These are phyloP conservation scores for Nebria ingens DNA, from an alignment of 1,140 invertebrate genomes.

Conservation along the genomic window DNA sequence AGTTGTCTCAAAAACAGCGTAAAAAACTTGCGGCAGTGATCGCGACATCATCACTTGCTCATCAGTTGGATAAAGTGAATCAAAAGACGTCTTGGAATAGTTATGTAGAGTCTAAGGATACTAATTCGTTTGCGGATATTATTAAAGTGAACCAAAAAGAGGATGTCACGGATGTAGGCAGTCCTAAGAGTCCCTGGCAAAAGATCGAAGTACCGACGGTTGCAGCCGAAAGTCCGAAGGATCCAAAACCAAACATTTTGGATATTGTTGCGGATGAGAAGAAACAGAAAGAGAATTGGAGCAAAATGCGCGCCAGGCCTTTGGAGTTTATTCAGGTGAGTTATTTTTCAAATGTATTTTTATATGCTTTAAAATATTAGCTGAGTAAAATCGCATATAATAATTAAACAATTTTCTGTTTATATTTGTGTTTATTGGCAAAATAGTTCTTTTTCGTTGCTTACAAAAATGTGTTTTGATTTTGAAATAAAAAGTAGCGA, in stretches of 20 bases:
- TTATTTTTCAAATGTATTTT: conserved; percentile 3
- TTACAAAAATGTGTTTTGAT: background rate
- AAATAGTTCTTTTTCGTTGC: background rate
- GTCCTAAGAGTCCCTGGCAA: conserved; percentile 33
- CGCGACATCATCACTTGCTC: background rate
- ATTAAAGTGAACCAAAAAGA: background rate
- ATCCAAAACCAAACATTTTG: conserved; percentile 33
- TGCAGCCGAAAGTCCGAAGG: conserved; percentile 16
- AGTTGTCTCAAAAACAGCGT: conserved; percentile 50
- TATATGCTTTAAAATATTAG: background rate
- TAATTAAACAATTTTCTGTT: no score
- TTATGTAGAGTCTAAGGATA: background rate
- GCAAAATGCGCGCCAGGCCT: conserved; percentile 49
- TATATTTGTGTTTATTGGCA: conserved; percentile 10
- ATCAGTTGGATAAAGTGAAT: conserved; percentile 1
- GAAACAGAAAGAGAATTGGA: conserved; percentile 47
- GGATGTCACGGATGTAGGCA: no score
- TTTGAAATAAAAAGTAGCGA: background rate
- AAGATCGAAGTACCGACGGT: conserved; percentile 16
- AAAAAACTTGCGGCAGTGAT: conserved; percentile 39
- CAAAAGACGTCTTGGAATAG: background rate
- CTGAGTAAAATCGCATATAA: no score
- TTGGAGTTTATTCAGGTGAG: conserved; percentile 50
- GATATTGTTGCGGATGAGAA: conserved; percentile 48
- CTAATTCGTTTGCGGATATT: conserved; percentile 4